phyloP scores from a whole-genome alignment of 2,888 invertebrate genomes.

The Saturnia pavonia region DNA sequence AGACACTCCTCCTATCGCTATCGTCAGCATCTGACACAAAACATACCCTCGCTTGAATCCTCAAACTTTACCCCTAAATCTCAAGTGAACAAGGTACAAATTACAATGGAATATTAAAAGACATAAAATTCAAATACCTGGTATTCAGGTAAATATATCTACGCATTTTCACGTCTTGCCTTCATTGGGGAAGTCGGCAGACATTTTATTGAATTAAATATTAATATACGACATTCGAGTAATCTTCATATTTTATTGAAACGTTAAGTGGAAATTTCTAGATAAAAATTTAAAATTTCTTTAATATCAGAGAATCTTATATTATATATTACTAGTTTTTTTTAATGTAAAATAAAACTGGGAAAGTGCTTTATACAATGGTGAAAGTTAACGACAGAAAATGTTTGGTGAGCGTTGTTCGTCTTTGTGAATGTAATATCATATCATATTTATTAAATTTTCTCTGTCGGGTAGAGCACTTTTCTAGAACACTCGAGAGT shows the following conservation, averaged over 20 bases:
- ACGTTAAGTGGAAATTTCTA: background rate
- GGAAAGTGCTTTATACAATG: background rate
- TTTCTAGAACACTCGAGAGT: background rate
- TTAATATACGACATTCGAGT: background rate
- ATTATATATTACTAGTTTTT: no score
- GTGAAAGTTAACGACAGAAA: background rate
- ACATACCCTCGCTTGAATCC: background rate
- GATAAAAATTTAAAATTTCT: background rate
- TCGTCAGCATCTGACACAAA: conserved; percentile 53
- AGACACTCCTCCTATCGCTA: conserved; percentile 43
- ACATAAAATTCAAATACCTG: background rate
- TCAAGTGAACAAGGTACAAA: conserved; percentile 6
- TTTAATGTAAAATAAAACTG: background rate
- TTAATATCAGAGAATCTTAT: no score
- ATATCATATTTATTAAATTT: background rate
- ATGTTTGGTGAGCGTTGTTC: background rate
- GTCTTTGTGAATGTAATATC: background rate
- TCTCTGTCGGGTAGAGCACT: background rate
- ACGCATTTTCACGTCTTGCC: background rate
- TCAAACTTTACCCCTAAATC: background rate
- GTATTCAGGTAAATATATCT: background rate
- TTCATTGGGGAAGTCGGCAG: background rate
- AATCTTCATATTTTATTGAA: background rate
- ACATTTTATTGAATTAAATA: background rate
- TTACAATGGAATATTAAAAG: background rate